Evolutionary conservation across 2,113 vertebrate species (phyloP).

Genomic region (Hyla sarda): DNA sequence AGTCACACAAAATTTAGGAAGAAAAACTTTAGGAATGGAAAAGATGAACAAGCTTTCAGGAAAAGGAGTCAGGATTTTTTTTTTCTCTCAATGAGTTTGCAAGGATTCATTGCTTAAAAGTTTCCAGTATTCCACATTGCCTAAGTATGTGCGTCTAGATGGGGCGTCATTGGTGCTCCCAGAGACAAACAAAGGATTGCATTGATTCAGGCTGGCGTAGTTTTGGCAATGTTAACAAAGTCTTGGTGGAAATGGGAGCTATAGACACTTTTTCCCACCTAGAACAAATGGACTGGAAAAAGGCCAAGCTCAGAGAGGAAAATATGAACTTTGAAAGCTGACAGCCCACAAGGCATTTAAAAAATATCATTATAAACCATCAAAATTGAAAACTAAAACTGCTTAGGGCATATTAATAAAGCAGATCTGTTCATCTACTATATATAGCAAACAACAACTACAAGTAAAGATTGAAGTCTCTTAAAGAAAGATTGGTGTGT

Average conservation of each 20-base stretch:
- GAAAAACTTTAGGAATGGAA: slow-evolving; percentile 31
- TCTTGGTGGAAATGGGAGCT: slow-evolving; percentile 47
- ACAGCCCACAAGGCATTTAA: slow-evolving; percentile 13
- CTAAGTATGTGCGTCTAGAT: slow-evolving; percentile 44
- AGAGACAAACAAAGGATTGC: slow-evolving; percentile 47
- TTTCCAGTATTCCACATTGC: slow-evolving; percentile 52
- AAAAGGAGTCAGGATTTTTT: slow-evolving; percentile 12
- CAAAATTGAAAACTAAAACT: background rate
- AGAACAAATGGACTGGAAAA: slow-evolving; percentile 54
- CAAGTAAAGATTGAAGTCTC: no score
- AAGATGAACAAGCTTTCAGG: slow-evolving; percentile 21
- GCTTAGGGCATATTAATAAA: background rate
- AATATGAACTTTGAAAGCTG: slow-evolving; percentile 42
- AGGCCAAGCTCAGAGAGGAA: slow-evolving; percentile 46
- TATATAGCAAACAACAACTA: no score
- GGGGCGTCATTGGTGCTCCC: slow-evolving; percentile 15
- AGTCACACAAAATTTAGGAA: background rate
- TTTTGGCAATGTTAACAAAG: slow-evolving; percentile 35
- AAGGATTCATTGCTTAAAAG: slow-evolving; percentile 22
- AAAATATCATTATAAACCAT: slow-evolving; percentile 6
- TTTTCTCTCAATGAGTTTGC: slow-evolving; percentile 39
- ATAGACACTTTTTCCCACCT: slow-evolving; percentile 52
- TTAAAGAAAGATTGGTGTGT: no score
- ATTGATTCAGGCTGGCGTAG: slow-evolving; percentile 35
- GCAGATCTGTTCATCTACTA: background rate